Percentiles rank a stretch among this genome's conserved stretches.
Evolutionary conservation across 1,140 invertebrate genomes (phyloP).

Genomic region (Scaptomyza pallida): DNA sequence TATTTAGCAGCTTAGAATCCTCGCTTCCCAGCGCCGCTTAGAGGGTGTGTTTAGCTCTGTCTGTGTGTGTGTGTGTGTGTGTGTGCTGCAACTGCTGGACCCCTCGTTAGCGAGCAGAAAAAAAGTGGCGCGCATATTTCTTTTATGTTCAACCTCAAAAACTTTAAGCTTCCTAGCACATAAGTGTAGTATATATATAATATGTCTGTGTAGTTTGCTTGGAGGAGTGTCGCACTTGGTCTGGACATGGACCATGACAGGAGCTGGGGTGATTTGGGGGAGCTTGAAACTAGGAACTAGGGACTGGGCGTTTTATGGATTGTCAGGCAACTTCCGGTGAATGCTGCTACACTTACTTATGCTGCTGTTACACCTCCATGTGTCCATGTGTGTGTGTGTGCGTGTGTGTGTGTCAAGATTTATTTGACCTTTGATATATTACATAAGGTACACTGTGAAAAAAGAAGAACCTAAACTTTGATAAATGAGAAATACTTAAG

Average conservation of each 20-base stretch:
- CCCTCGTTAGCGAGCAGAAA: conserved; percentile 51
- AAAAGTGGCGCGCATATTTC: conserved; percentile 59
- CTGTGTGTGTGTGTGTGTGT: not conserved
- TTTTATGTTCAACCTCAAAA: conserved; percentile 75
- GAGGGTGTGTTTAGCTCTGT: not conserved
- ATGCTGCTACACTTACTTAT: conserved; percentile 34
- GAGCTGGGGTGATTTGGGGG: not conserved
- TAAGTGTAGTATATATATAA: conserved; percentile 31
- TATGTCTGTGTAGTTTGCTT: conserved; percentile 42
- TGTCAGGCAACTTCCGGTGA: conserved; percentile 65
- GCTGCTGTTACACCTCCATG: conserved; percentile 40
- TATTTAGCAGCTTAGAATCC: conserved; percentile 74
- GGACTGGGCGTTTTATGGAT: conserved; percentile 39
- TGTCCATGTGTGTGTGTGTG: conserved; percentile 4
- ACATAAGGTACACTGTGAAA: conserved; percentile 32
- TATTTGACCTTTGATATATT: conserved; percentile 80
- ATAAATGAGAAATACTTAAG: no score
- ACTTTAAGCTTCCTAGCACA: conserved; percentile 70
- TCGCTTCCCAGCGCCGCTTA: not conserved
- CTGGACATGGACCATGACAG: not conserved
- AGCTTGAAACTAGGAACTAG: not conserved
- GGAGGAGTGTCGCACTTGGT: conserved; percentile 36
- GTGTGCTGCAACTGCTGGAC: conserved; percentile 2
- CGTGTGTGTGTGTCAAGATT: conserved; percentile 48
- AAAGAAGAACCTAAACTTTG: no score